Conservation (phyloP, 2,888 invertebrate genomes). For the Salpingus planirostris region DNA sequence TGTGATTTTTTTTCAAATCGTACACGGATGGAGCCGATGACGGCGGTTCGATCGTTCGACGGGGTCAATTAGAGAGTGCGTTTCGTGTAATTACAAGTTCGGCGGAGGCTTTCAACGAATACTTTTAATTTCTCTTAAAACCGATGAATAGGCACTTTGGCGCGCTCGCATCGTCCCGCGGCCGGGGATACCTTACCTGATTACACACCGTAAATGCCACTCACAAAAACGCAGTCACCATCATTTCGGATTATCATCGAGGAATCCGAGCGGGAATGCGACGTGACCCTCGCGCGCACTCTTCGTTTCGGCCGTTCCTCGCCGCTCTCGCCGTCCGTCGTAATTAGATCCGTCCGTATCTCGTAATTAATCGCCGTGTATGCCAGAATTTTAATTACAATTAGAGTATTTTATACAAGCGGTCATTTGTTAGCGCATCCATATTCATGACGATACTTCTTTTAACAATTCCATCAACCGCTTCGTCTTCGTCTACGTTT, state of each 20-base stretch:
- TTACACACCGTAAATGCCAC: slow-evolving; percentile 29
- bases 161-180: too few relatives aligned
- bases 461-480: too few relatives aligned
- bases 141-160: slow-evolving; percentile 39
- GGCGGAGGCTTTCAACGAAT: slow-evolving; percentile 28
- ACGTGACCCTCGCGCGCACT: slow-evolving; percentile 12
- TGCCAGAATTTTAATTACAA: slow-evolving; percentile 17
- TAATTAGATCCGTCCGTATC: slow-evolving; percentile 21
- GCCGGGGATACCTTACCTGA: slow-evolving; percentile 34
- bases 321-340: too few relatives aligned
- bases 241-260: slow-evolving; percentile 33
- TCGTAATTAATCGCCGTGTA: slow-evolving; percentile 17
- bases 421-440: slow-evolving; percentile 8
- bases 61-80: slow-evolving; percentile 22
- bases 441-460: slow-evolving; percentile 15
- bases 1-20: background rate
- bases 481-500: too few relatives aligned
- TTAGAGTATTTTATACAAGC: slow-evolving; percentile 7
- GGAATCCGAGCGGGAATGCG: slow-evolving; percentile 31
- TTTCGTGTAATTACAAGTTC: slow-evolving; percentile 29
- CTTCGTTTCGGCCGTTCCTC: slow-evolving; percentile 9
- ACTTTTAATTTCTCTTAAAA: slow-evolving; percentile 40
- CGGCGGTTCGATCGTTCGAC: slow-evolving; percentile 23
- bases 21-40: slow-evolving; percentile 6
- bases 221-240: slow-evolving; percentile 29